These are phyloP conservation scores for Jaculus jaculus DNA, from an alignment of 2,113 vertebrate genomes.

Conservation along the genomic window DNA sequence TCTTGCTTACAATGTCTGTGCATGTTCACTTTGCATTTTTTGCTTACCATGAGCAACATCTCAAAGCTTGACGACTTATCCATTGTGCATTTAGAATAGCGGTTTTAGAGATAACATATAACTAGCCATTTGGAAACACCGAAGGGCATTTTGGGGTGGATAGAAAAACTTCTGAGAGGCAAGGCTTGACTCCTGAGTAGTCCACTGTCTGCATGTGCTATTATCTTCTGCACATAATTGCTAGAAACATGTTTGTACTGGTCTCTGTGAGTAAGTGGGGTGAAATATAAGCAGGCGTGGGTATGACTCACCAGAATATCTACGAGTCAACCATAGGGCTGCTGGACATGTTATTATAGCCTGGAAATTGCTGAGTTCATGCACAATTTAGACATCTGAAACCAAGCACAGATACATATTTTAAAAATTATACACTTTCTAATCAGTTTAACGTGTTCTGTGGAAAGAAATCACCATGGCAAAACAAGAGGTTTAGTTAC, in stretches of 20 bases:
- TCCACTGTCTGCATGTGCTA: constrained; percentile 62
- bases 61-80: constrained; percentile 33
- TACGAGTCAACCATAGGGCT: constrained; percentile 49
- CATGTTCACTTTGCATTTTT: constrained; percentile 26
- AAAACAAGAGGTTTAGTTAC: constrained; percentile 73
- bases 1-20: not conserved
- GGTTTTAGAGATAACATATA: constrained; percentile 19
- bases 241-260: constrained; percentile 79
- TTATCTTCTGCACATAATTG: constrained; percentile 79
- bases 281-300: constrained; percentile 80
- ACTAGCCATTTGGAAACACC: not conserved
- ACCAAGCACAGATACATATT: constrained; percentile 77
- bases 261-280: constrained; percentile 77
- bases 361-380: constrained; percentile 80
- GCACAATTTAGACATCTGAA: constrained; percentile 76
- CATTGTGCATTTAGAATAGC: not conserved
- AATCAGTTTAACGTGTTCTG: constrained; percentile 80
- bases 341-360: constrained; percentile 78
- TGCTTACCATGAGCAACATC: constrained; percentile 15
- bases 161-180: constrained; percentile 20
- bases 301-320: constrained; percentile 81
- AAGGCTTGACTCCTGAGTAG: constrained; percentile 59
- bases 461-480: constrained; percentile 73
- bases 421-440: constrained; percentile 79
- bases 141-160: constrained; percentile 42